phyloP scores from a whole-genome alignment of 2,888 invertebrate species.

The Scaptomyza tumidula region DNA sequence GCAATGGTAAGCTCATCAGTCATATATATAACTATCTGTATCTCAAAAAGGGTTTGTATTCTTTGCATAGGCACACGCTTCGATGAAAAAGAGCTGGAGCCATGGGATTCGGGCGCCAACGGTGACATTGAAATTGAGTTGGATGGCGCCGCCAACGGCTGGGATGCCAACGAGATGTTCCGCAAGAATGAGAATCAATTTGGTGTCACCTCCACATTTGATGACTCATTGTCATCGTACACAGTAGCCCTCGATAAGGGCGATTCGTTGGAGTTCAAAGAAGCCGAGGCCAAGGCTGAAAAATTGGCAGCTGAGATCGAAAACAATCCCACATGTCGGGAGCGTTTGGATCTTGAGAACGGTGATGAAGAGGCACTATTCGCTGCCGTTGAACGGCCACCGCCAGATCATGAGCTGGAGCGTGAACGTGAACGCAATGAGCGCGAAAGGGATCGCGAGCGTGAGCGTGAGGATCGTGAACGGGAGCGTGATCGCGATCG shows the following conservation, averaged over 20 bases:
- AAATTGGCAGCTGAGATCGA: slow-evolving; percentile 97
- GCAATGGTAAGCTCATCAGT: slow-evolving; percentile 87
- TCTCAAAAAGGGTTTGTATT: not conserved
- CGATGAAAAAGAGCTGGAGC: slow-evolving; percentile 91
- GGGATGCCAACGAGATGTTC: slow-evolving; percentile 99
- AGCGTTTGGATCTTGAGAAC: slow-evolving; percentile 94
- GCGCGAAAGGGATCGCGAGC: slow-evolving; percentile 65
- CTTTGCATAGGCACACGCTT: slow-evolving; percentile 75
- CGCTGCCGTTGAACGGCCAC: slow-evolving; percentile 92
- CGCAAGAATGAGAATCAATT: slow-evolving; percentile 95
- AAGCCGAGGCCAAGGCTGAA: slow-evolving; percentile 89
- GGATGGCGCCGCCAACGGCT: slow-evolving; percentile 94
- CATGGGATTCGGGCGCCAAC: slow-evolving; percentile 91
- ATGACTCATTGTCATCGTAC: slow-evolving; percentile 95
- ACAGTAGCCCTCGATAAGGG: slow-evolving; percentile 94
- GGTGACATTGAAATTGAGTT: slow-evolving; percentile 88
- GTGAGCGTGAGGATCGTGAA: slow-evolving; percentile 70
- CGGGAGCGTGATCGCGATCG: slow-evolving; percentile 68
- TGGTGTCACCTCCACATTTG: slow-evolving; percentile 96
- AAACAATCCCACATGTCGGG: slow-evolving; percentile 91
- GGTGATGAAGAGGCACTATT: slow-evolving; percentile 95
- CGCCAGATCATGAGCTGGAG: slow-evolving; percentile 83
- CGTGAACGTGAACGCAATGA: slow-evolving; percentile 62
- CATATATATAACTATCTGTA: not conserved
- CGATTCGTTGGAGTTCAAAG: slow-evolving; percentile 93